Evolutionary conservation across 2,113 vertebrate genomes (phyloP).

Genomic region (Engystomops pustulosus): DNA sequence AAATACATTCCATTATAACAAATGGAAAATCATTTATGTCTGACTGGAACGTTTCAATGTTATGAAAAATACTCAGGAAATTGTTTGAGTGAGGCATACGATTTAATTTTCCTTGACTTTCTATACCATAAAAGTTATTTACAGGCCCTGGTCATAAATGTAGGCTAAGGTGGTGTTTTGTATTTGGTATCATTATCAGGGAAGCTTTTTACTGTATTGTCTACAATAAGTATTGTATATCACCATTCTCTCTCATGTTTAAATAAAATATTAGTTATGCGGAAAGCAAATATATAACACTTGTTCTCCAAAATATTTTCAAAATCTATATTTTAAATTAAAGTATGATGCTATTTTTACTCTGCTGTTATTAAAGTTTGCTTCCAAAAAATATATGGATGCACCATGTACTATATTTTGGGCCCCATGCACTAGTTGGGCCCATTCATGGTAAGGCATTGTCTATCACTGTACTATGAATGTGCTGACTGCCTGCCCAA

Average conservation of each 20-base stretch:
- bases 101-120: slow-evolving; percentile 22
- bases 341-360: too few species aligned
- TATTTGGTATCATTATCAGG: not conserved
- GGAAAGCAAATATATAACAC: not conserved
- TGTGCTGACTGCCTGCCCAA: too few species aligned
- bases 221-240: not conserved
- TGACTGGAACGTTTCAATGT: slow-evolving; percentile 2
- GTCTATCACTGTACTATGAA: too few species aligned
- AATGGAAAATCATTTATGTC: slow-evolving; percentile 43
- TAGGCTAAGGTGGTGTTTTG: not conserved
- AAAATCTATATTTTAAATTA: too few species aligned
- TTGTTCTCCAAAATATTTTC: not conserved
- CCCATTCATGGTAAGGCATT: too few species aligned
- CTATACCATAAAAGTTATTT: not conserved
- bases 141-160: not conserved
- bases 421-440: too few species aligned
- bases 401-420: too few species aligned
- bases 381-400: too few species aligned
- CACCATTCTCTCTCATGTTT: not conserved
- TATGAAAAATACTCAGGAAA: slow-evolving; percentile 9
- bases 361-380: too few species aligned
- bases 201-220: not conserved
- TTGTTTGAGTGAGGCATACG: slow-evolving; percentile 17
- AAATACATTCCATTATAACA: slow-evolving; percentile 32
- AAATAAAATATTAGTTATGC: not conserved